Evolutionary conservation across 2,888 invertebrate species (phyloP).

Genomic region (Lochmaea crataegi): DNA sequence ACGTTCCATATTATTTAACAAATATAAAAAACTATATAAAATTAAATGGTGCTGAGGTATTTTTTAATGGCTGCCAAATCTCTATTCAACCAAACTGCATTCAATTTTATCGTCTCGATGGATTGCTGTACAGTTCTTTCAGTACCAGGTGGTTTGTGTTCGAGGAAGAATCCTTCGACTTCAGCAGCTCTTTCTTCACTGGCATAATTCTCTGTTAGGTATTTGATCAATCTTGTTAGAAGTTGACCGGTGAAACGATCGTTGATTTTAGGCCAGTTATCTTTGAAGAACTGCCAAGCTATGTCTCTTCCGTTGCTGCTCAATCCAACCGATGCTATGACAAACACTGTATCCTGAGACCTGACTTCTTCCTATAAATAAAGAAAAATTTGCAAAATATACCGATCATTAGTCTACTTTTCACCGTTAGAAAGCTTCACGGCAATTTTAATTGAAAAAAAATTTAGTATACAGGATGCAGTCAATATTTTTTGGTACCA

Average conservation of each 20-base stretch:
- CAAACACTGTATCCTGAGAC: constrained; percentile 90
- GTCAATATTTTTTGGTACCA: too few relatives aligned
- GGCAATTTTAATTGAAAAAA: too few relatives aligned
- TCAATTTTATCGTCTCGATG: constrained; percentile 90
- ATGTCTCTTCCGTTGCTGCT: constrained; percentile 84
- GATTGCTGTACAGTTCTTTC: constrained; percentile 92
- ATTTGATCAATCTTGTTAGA: constrained; percentile 84
- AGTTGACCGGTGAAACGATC: constrained; percentile 87
- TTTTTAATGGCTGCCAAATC: constrained; percentile 75
- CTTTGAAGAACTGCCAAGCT: constrained; percentile 92
- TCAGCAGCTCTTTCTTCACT: constrained; percentile 84
- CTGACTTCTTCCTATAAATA: constrained; percentile 83
- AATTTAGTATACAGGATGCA: too few relatives aligned
- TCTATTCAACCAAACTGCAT: constrained; percentile 86
- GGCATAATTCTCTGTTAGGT: constrained; percentile 89
- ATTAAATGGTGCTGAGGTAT: constrained; percentile 49
- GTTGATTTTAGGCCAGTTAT: constrained; percentile 81
- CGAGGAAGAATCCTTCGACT: constrained; percentile 51
- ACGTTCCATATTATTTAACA: constrained; percentile 38
- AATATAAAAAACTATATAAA: constrained; percentile 7
- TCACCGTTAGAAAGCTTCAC: too few relatives aligned
- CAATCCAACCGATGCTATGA: constrained; percentile 87
- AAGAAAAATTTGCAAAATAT: constrained; percentile 13
- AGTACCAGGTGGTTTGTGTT: constrained; percentile 63
- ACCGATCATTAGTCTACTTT: too few relatives aligned